phyloP scores from a whole-genome alignment of 1,140 invertebrate genomes.

The Drosophila pandora region DNA sequence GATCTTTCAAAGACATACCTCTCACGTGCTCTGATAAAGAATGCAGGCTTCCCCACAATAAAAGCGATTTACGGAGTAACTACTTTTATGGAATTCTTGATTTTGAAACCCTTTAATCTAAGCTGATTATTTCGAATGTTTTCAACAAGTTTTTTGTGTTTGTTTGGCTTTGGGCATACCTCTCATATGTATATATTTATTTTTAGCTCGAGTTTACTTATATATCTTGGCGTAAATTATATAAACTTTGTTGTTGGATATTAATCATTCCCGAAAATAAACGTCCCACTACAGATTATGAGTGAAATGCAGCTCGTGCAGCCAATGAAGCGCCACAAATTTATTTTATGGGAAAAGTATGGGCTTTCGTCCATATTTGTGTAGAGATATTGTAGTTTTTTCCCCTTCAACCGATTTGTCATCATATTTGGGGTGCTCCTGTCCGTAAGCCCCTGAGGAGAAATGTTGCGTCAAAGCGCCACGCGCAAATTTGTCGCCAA shows the following conservation, averaged over 20 bases:
- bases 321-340: constrained; percentile 25
- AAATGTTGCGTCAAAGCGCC: constrained; percentile 32
- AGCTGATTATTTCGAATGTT: constrained; percentile 10
- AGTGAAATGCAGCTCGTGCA: constrained; percentile 44
- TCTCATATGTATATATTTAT: constrained; percentile 32
- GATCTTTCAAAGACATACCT: neutral
- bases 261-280: constrained; percentile 48
- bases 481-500: constrained; percentile 54
- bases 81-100: neutral
- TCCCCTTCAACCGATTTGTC: constrained; percentile 29
- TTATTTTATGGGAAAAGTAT: constrained; percentile 53
- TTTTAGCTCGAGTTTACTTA: constrained; percentile 25
- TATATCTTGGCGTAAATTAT: constrained; percentile 17
- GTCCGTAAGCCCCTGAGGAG: constrained; percentile 23
- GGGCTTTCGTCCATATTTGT: constrained; percentile 20
- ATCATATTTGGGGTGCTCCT: constrained; percentile 20
- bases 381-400: constrained; percentile 11
- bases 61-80: neutral
- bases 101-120: constrained; percentile 7
- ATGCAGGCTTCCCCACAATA: neutral
- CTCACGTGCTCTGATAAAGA: constrained; percentile 19
- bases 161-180: constrained; percentile 3
- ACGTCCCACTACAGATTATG: constrained; percentile 22
- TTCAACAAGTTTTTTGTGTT: constrained; percentile 2
- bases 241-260: constrained; percentile 23